Evolutionary conservation across 2,797 vertebrate species (phyloP).

Genomic region (Schizothorax lantsangensis): DNA sequence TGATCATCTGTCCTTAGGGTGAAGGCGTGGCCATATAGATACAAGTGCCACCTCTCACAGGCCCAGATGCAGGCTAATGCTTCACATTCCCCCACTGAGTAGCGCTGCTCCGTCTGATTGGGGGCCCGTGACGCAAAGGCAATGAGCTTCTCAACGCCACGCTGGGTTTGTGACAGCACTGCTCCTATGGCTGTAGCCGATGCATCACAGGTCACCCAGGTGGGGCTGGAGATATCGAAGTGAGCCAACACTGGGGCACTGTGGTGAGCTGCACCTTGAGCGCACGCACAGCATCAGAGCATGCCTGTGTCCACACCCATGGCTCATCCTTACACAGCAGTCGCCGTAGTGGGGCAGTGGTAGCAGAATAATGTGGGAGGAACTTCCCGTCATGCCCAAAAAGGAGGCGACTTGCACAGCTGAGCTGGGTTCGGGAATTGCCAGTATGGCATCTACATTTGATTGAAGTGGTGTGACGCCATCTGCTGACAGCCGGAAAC

Average conservation of each 20-base stretch:
- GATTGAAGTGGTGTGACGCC: not conserved
- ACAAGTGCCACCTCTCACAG: not conserved
- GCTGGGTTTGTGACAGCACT: not conserved
- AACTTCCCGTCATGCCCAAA: not conserved
- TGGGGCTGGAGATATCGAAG: not conserved
- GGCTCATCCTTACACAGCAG: not conserved
- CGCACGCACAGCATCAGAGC: not conserved
- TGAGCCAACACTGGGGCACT: not conserved
- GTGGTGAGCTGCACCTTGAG: not conserved
- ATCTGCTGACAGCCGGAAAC: not conserved
- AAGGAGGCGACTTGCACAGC: not conserved
- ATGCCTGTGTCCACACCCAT: not conserved
- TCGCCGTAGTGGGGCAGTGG: too few species aligned
- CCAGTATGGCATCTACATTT: not conserved
- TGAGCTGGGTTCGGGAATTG: not conserved
- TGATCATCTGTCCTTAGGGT: not conserved
- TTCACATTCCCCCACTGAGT: not conserved
- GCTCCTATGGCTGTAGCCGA: not conserved
- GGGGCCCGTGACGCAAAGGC: not conserved
- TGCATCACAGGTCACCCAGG: not conserved
- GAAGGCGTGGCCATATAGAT: not conserved
- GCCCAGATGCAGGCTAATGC: not conserved
- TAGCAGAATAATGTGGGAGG: too few species aligned
- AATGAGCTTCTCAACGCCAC: accelerated
- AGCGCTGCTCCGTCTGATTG: not conserved